Evolutionary conservation across 2,888 invertebrate genomes (phyloP).

Genomic region (Branchellion lobata): DNA sequence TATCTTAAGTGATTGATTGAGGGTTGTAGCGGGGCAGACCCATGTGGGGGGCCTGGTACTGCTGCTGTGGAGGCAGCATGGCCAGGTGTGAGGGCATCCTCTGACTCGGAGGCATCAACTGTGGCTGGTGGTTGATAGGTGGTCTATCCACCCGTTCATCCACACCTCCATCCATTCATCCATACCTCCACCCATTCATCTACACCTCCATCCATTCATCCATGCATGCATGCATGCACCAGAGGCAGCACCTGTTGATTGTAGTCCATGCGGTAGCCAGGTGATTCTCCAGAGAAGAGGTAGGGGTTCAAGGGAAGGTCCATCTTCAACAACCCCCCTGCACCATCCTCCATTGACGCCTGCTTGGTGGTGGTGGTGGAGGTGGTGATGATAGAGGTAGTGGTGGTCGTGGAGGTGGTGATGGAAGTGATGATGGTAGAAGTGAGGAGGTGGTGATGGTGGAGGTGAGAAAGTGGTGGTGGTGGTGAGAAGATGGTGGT

Average conservation of each 20-base stretch:
- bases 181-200: too few relatives aligned
- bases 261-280: constrained; percentile 61
- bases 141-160: not conserved
- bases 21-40: too few relatives aligned
- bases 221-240: too few relatives aligned
- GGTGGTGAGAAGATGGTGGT: not conserved
- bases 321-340: constrained; percentile 25
- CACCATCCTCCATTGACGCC: not conserved
- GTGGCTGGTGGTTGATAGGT: constrained; percentile 30
- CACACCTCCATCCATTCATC: too few relatives aligned
- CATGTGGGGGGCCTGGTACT: constrained; percentile 68
- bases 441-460: not conserved
- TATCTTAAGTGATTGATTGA: too few relatives aligned
- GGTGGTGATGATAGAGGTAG: not conserved
- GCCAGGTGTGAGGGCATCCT: constrained; percentile 67
- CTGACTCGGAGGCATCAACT: constrained; percentile 54
- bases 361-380: too few relatives aligned
- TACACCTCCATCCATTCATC: too few relatives aligned
- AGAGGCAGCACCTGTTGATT: constrained; percentile 59
- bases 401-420: not conserved
- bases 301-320: constrained; percentile 54
- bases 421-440: not conserved
- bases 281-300: constrained; percentile 62
- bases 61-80: constrained; percentile 69
- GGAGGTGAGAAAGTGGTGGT: not conserved